Evolutionary conservation across 2,888 invertebrate genomes (phyloP).

Genomic region (Ectemnius lituratus): DNA sequence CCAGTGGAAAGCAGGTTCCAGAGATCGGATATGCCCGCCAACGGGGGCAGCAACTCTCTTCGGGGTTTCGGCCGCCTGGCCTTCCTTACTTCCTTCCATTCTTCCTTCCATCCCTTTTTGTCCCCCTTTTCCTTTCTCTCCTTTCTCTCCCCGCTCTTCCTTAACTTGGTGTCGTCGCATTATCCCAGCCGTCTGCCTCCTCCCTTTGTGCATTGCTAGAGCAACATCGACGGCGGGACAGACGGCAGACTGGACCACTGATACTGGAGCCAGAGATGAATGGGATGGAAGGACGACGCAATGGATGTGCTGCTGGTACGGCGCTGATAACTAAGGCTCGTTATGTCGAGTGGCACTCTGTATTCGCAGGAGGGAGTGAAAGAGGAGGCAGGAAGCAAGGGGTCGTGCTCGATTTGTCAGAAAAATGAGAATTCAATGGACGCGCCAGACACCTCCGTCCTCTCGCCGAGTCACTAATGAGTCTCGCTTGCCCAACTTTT

Average conservation of each 20-base stretch:
- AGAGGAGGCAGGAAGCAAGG: too few relatives aligned
- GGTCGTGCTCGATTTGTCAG: slow-evolving; percentile 33
- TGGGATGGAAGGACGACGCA: not conserved
- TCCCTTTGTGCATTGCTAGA: slow-evolving; percentile 8
- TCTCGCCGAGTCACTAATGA: too few relatives aligned
- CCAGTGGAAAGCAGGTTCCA: slow-evolving; percentile 29
- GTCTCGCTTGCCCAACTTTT: too few relatives aligned
- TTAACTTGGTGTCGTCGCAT: not conserved
- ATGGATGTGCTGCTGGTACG: slow-evolving; percentile 20
- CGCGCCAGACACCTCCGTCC: not conserved
- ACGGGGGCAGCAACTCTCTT: slow-evolving; percentile 8
- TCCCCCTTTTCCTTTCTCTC: too few relatives aligned
- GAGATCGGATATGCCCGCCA: slow-evolving; percentile 21
- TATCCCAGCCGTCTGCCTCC: slow-evolving; percentile 18
- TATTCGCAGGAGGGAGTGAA: too few relatives aligned
- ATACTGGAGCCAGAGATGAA: too few relatives aligned
- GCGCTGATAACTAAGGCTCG: slow-evolving; percentile 35
- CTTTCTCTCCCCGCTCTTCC: too few relatives aligned
- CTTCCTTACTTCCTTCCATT: not conserved
- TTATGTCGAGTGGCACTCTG: slow-evolving; percentile 19
- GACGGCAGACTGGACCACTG: not conserved
- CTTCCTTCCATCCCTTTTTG: too few relatives aligned
- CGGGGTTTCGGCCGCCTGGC: slow-evolving; percentile 6
- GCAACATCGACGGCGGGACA: not conserved
- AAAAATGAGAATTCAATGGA: slow-evolving; percentile 33